phyloP scores from a whole-genome alignment of 2,888 invertebrate genomes.

The Torymus auratus region DNA sequence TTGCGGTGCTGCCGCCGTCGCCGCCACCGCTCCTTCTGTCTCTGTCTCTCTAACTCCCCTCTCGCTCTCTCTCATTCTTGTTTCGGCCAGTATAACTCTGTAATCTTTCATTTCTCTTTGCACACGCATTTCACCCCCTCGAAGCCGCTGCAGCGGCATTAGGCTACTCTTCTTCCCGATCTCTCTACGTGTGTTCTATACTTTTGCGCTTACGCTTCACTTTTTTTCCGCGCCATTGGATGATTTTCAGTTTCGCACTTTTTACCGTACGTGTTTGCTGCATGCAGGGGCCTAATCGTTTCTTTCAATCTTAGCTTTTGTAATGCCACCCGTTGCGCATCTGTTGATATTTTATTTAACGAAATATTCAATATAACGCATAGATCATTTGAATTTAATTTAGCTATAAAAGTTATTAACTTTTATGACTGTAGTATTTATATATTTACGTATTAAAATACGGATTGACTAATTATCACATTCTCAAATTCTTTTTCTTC shows the following conservation, averaged over 20 bases:
- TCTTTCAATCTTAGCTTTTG: conserved; percentile 11
- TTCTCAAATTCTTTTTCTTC: not conserved
- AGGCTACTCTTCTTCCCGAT: conserved; percentile 41
- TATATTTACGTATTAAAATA: no score
- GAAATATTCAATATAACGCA: no score
- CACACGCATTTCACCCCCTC: conserved; percentile 33
- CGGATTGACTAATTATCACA: not conserved
- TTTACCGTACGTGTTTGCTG: conserved; percentile 5
- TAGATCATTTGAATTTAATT: no score
- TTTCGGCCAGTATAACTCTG: conserved; percentile 25
- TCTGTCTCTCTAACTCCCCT: conserved; percentile 27
- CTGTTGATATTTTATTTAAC: conserved; percentile 9
- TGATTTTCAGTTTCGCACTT: conserved; percentile 49
- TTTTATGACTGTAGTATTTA: no score
- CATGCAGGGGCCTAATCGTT: no score
- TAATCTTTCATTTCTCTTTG: conserved; percentile 57
- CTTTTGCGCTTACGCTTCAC: not conserved
- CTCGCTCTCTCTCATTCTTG: not conserved
- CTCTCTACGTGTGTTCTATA: not conserved
- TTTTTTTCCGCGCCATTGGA: conserved; percentile 27
- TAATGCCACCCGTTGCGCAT: conserved; percentile 8
- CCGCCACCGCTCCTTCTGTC: not conserved
- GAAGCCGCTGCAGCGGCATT: conserved; percentile 2
- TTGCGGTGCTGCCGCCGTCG: conserved; percentile 19
- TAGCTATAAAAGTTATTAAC: no score